Conservation (phyloP, 2,797 vertebrate genomes). For the Tachyglossus aculeatus region DNA sequence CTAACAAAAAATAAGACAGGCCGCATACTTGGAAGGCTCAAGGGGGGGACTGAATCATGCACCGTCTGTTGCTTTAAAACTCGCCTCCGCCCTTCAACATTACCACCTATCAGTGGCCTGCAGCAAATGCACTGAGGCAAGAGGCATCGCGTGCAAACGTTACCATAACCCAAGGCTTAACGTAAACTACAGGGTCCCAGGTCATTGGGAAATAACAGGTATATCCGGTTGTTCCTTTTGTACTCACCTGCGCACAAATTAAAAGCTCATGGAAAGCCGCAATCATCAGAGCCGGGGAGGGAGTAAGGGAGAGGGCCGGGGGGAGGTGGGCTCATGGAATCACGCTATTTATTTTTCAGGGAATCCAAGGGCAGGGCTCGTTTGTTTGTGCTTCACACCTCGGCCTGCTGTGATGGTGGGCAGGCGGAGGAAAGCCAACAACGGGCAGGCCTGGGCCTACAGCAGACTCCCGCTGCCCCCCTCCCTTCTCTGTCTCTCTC, state of each 20-base stretch:
- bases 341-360: conserved; percentile 65
- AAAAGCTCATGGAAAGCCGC: conserved; percentile 72
- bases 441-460: no score
- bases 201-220: conserved; percentile 84
- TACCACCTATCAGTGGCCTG: conserved; percentile 70
- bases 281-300: conserved; percentile 70
- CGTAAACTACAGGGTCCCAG: conserved; percentile 77
- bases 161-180: conserved; percentile 80
- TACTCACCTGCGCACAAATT: conserved; percentile 76
- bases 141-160: conserved; percentile 81
- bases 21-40: conserved; percentile 57
- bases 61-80: conserved; percentile 73
- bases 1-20: conserved; percentile 49
- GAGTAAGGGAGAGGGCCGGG: conserved; percentile 65
- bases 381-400: conserved; percentile 59
- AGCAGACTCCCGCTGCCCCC: no score
- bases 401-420: conserved; percentile 17
- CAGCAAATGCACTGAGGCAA: conserved; percentile 67
- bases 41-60: conserved; percentile 62
- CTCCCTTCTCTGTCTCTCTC: no score
- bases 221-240: conserved; percentile 80
- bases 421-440: conserved; percentile 23
- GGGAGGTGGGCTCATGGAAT: conserved; percentile 64
- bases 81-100: conserved; percentile 62
- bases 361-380: conserved; percentile 27